These are phyloP conservation scores for Pyrgus malvae DNA, from an alignment of 2,888 invertebrate species.

Conservation along the genomic window DNA sequence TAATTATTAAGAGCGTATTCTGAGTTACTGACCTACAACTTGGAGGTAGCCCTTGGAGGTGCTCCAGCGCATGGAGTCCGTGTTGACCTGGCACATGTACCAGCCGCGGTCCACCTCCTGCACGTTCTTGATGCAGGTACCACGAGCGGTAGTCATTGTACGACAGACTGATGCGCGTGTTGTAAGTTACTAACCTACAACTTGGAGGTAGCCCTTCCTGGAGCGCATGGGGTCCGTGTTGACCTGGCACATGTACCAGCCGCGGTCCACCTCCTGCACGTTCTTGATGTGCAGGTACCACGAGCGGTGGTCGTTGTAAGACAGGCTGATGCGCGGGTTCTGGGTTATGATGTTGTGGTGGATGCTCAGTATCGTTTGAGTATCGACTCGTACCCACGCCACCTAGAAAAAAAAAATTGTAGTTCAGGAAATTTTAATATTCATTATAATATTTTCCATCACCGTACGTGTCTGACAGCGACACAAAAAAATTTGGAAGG, in stretches of 20 bases:
- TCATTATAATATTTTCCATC: too few relatives aligned
- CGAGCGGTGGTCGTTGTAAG: slow-evolving; percentile 94
- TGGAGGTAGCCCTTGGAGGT: slow-evolving; percentile 95
- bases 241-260: slow-evolving; percentile 96
- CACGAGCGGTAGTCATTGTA: slow-evolving; percentile 95
- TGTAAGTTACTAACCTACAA: slow-evolving; percentile 95
- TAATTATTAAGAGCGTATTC: too few relatives aligned
- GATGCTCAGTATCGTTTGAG: slow-evolving; percentile 95
- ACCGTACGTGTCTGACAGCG: too few relatives aligned
- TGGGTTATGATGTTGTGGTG: slow-evolving; percentile 96
- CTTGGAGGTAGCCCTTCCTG: slow-evolving; percentile 93
- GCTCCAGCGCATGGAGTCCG: slow-evolving; percentile 95
- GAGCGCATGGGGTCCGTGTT: slow-evolving; percentile 97
- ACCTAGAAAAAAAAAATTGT: slow-evolving; percentile 79
- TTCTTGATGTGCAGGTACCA: slow-evolving; percentile 95
- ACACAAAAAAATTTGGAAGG: too few relatives aligned
- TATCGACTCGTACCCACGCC: slow-evolving; percentile 96
- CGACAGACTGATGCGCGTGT: slow-evolving; percentile 92
- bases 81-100: slow-evolving; percentile 96
- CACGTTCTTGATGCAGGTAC: slow-evolving; percentile 94
- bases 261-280: slow-evolving; percentile 93
- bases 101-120: slow-evolving; percentile 94
- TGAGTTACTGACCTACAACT: slow-evolving; percentile 89
- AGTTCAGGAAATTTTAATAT: neutral
- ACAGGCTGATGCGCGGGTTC: slow-evolving; percentile 92